A percentile compares a stretch with the other conserved stretches of the same genome.
Evolutionary conservation across 1,140 invertebrate genomes (phyloP).

Genomic region (Drosophila nikananu): DNA sequence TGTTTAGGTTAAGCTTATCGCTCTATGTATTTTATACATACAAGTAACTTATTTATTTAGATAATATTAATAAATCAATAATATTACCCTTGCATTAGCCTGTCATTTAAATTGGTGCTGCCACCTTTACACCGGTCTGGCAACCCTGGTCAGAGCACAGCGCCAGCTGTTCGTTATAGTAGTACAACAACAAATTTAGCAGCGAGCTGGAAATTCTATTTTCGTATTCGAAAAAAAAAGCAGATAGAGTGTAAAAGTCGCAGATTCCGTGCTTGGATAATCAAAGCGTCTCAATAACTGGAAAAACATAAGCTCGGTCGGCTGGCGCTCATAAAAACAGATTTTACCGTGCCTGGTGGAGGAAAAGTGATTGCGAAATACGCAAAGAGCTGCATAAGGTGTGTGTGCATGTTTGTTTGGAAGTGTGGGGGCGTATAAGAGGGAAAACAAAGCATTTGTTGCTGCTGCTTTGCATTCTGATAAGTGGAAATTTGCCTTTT

Average conservation of each 20-base stretch:
- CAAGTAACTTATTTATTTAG: slow-evolving; percentile 68
- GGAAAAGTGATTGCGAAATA: slow-evolving; percentile 77
- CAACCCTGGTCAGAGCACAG: slow-evolving; percentile 56
- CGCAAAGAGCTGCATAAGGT: slow-evolving; percentile 28
- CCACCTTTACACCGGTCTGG: slow-evolving; percentile 25
- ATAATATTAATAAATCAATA: slow-evolving; percentile 78
- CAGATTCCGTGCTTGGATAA: slow-evolving; percentile 9
- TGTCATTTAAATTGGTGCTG: slow-evolving; percentile 35
- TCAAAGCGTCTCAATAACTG: neutral
- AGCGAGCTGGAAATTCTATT: slow-evolving; percentile 51
- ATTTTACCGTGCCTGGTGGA: slow-evolving; percentile 17
- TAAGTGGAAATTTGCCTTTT: slow-evolving; percentile 2
- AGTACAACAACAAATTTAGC: slow-evolving; percentile 64
- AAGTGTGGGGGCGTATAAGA: neutral
- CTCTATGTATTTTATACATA: slow-evolving; percentile 50
- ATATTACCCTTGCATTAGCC: slow-evolving; percentile 31
- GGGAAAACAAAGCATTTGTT: slow-evolving; percentile 29
- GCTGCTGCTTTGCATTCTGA: neutral
- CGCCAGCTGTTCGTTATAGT: slow-evolving; percentile 63
- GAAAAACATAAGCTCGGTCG: slow-evolving; percentile 6
- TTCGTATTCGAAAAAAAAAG: slow-evolving; percentile 69
- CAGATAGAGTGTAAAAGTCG: slow-evolving; percentile 43
- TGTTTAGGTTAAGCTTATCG: slow-evolving; percentile 39
- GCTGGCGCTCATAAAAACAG: slow-evolving; percentile 4
- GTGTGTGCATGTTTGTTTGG: slow-evolving; percentile 14